These are phyloP conservation scores for Erithacus rubecula DNA, from an alignment of 2,797 vertebrate genomes.

Conservation along the genomic window DNA sequence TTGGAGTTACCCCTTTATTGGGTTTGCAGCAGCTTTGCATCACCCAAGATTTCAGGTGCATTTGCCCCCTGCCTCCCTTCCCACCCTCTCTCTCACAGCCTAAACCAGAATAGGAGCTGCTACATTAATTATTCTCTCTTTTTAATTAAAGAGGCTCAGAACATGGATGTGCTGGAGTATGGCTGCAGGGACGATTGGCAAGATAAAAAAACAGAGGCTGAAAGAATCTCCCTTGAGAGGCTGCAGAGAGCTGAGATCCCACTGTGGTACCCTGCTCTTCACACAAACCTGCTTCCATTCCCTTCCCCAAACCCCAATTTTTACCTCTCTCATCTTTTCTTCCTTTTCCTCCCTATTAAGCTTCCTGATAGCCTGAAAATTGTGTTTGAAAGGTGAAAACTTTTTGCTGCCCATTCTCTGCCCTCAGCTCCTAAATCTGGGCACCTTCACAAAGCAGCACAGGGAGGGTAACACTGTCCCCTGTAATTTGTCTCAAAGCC, in stretches of 20 bases:
- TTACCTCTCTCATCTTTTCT: not conserved
- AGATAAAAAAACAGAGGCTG: not conserved
- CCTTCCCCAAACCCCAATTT: not conserved
- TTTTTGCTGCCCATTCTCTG: not conserved
- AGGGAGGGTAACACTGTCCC: not conserved
- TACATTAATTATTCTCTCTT: constrained; percentile 28
- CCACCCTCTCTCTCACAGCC: not conserved
- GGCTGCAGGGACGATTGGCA: not conserved
- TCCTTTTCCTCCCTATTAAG: not conserved
- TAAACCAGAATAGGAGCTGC: not conserved
- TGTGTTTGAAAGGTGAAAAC: not conserved
- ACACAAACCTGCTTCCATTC: fast-evolving
- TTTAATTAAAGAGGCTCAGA: constrained; percentile 28
- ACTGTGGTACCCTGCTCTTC: not conserved
- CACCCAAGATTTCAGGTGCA: not conserved
- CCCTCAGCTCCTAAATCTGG: not conserved
- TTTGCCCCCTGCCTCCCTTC: not conserved
- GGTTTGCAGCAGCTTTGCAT: not conserved
- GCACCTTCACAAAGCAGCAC: not conserved
- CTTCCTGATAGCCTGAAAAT: not conserved
- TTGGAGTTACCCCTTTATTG: not conserved
- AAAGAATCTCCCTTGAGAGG: not conserved
- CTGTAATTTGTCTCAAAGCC: not conserved
- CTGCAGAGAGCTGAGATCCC: not conserved
- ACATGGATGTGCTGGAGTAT: not conserved